Conservation (phyloP, 2,113 vertebrate species). For the Mystacornis crossleyi region DNA sequence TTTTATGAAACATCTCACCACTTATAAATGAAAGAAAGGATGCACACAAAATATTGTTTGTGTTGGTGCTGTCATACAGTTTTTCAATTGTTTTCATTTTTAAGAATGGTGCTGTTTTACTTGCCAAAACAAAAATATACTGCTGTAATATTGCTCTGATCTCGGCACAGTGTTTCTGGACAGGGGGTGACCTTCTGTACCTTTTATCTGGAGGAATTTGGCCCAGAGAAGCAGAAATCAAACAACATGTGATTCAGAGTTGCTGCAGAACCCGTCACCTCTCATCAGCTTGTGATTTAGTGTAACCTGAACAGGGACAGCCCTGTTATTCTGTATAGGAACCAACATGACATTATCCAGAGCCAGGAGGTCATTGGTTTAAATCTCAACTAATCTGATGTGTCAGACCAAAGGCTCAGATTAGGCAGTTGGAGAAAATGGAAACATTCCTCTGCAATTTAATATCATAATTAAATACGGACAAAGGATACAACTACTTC, state of each 20-base stretch:
- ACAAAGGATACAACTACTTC: slow-evolving; percentile 53
- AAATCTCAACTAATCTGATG: slow-evolving; percentile 70
- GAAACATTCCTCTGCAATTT: slow-evolving; percentile 69
- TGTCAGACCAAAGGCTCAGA: slow-evolving; percentile 73
- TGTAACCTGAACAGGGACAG: slow-evolving; percentile 61
- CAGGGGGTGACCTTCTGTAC: slow-evolving; percentile 28
- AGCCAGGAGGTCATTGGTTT: slow-evolving; percentile 70
- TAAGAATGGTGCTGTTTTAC: not conserved
- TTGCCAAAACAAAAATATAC: slow-evolving; percentile 19
- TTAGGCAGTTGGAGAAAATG: slow-evolving; percentile 59
- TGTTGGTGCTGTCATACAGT: not conserved
- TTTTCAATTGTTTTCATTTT: not conserved
- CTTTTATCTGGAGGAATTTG: slow-evolving; percentile 54
- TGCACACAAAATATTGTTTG: not conserved
- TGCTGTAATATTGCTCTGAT: not conserved
- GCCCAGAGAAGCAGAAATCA: slow-evolving; percentile 53
- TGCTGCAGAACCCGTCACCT: slow-evolving; percentile 48
- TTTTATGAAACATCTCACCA: not conserved
- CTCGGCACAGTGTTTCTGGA: slow-evolving; percentile 22
- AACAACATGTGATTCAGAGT: slow-evolving; percentile 49
- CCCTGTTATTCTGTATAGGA: slow-evolving; percentile 48
- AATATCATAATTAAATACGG: slow-evolving; percentile 68
- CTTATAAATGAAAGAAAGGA: not conserved
- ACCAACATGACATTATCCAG: slow-evolving; percentile 69
- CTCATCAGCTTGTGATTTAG: slow-evolving; percentile 68